Evolutionary conservation across 2,797 vertebrate species (phyloP), one percentile per base, ranked within the genome.

Genomic region (Acomys russatus): DNA sequence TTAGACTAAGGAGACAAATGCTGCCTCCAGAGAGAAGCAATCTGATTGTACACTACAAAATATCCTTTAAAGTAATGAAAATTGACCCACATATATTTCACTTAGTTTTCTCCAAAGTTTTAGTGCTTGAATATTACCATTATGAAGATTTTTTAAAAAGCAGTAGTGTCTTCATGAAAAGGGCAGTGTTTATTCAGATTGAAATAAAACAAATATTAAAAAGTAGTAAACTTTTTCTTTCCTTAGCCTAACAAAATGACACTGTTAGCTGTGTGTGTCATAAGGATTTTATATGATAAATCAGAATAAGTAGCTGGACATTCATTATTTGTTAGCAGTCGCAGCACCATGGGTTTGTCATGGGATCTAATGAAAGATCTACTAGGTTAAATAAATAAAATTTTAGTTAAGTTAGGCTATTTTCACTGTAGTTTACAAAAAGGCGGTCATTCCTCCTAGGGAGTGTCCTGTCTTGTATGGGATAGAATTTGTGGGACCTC

Each of bases 11-110:
- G 33, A 85, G 70, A 51, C n/a, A 88, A 76, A 74, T 1, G 20
- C 17, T 98, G 66, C 35, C 28, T 92, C 80, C 59, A 17, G 68
- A 66, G 71, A 80, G 86, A 84, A 97, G 56, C 28, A 70, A 92
- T 63, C 23, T 20, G 22, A 76, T 84, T 88, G 22, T 87, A 77
- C 88, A 33, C 28, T 73, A 84, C 70, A 79, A 79, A 68, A 44
- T 77, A 28, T 11, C 49, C 51, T 88, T 88, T 76, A 33, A 38
- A 94, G 18, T 74, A 61, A 85, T n/a, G 51, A 91, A 89, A 85
- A 92, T 78, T 54, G 30, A 66, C 78, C 79, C 3, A 0, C 30
- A 49, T 44, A 20, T 79, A 94, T 15, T 63, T 30, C 8, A 17
- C 59, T 92, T 87, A 44, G 94, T 95, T 88, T 38, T 28, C 33